Evolutionary conservation across 1,140 invertebrate genomes (phyloP).

Genomic region (Cepaea nemoralis): DNA sequence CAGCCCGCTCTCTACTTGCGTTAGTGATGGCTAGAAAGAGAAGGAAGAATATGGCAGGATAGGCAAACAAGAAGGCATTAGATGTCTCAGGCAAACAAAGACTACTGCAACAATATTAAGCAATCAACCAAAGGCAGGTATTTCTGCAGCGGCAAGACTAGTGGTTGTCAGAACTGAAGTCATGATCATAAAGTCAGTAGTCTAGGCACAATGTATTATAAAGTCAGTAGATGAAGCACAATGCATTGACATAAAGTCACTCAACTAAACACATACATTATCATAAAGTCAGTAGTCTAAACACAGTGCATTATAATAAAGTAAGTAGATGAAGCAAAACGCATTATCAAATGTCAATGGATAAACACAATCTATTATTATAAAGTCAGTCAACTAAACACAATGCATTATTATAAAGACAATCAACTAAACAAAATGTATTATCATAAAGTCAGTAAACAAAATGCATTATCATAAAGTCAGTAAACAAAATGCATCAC

Average conservation of each 20-base stretch:
- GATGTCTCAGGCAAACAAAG: constrained; percentile 8
- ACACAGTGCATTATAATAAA: too few species aligned
- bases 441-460: too few species aligned
- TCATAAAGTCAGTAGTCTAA: too few species aligned
- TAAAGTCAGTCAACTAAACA: neutral
- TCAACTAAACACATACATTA: too few species aligned
- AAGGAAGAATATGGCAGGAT: constrained; percentile 21
- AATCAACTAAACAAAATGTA: neutral
- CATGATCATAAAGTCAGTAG: neutral
- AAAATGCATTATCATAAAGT: too few species aligned
- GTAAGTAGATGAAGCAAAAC: too few species aligned
- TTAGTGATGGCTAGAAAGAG: constrained; percentile 29
- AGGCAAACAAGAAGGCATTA: constrained; percentile 23
- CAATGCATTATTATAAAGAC: neutral
- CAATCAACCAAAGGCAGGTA: neutral
- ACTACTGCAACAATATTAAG: neutral
- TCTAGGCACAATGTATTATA: too few species aligned
- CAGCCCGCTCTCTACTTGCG: constrained; percentile 24
- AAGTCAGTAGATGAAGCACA: too few species aligned
- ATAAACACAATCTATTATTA: neutral
- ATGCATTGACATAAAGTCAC: too few species aligned
- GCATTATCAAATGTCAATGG: too few species aligned
- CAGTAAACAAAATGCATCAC: too few species aligned
- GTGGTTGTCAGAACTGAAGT: neutral
- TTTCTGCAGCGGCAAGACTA: neutral